A percentile compares a stretch with the other conserved stretches of the same genome.
Conservation (phyloP, 2,113 vertebrate species). For the Pteropus alecto region DNA sequence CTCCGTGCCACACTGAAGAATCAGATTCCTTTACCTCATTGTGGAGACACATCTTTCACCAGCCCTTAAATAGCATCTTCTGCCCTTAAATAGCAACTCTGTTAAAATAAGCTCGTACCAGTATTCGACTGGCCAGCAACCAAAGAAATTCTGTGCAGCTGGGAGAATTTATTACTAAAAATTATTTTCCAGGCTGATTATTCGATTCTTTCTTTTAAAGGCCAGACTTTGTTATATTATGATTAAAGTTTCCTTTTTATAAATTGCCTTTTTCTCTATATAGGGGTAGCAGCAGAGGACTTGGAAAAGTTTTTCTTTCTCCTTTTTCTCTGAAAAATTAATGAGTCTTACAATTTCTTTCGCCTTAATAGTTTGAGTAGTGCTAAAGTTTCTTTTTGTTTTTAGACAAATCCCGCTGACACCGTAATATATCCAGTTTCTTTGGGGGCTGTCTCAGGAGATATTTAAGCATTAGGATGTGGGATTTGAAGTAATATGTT, state of each 20-base stretch:
- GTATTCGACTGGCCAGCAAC: not conserved
- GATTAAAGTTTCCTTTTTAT: conserved; percentile 41
- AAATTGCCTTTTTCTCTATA: not conserved
- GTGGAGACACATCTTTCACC: not conserved
- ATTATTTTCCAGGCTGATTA: conserved; percentile 41
- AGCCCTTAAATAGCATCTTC: not conserved
- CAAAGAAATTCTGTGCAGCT: not conserved
- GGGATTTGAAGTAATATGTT: not conserved
- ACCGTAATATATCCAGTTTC: not conserved
- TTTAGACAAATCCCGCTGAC: not conserved
- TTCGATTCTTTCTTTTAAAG: conserved; percentile 50
- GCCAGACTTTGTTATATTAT: conserved; percentile 30
- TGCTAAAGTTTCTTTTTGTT: not conserved
- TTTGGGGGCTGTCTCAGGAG: not conserved
- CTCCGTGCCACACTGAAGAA: not conserved
- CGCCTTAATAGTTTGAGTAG: not conserved
- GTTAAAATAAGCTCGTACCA: not conserved
- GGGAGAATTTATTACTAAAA: not conserved
- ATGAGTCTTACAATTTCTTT: conserved; percentile 37
- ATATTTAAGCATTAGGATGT: not conserved
- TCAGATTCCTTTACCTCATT: not conserved
- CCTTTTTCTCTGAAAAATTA: conserved; percentile 35
- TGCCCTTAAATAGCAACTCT: not conserved
- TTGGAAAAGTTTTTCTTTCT: not conserved
- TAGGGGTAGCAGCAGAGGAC: not conserved